Percentiles rank a stretch among this genome's conserved stretches.
phyloP scores from a whole-genome alignment of 1,140 invertebrate genomes.

The Drosophila carrolli region DNA sequence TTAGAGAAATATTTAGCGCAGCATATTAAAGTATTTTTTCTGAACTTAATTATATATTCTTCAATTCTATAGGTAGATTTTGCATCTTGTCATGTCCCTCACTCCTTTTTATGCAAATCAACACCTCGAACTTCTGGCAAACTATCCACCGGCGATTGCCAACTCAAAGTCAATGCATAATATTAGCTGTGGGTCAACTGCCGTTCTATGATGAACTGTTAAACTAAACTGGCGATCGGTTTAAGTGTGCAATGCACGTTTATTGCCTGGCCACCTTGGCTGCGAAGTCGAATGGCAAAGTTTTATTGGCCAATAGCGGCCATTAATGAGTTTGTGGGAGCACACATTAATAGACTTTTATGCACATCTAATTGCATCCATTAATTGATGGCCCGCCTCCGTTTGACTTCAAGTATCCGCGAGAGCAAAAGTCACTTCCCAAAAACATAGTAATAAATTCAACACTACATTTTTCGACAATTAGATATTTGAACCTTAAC shows the following conservation, averaged over 20 bases:
- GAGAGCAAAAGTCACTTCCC: neutral
- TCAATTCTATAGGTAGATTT: neutral
- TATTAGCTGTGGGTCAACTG: slow-evolving; percentile 17
- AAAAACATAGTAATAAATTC: neutral
- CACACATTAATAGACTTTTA: slow-evolving; percentile 41
- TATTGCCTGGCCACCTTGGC: slow-evolving; percentile 31
- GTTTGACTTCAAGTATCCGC: neutral
- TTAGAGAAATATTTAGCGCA: no score
- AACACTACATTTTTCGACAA: neutral
- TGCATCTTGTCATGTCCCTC: no score
- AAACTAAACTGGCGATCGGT: slow-evolving; percentile 19
- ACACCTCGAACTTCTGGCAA: slow-evolving; percentile 15
- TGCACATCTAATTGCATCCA: slow-evolving; percentile 40
- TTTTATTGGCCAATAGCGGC: slow-evolving; percentile 62
- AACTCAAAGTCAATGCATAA: slow-evolving; percentile 46
- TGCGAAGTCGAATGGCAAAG: slow-evolving; percentile 50
- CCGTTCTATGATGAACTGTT: slow-evolving; percentile 8
- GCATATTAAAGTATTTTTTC: no score
- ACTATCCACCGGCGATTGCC: slow-evolving; percentile 7
- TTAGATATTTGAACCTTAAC: no score
- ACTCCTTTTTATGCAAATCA: slow-evolving; percentile 21
- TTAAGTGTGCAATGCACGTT: slow-evolving; percentile 56
- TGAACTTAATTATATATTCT: no score
- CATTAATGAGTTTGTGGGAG: slow-evolving; percentile 52
- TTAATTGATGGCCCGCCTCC: slow-evolving; percentile 28